Evolutionary conservation across 2,888 invertebrate species (phyloP).

Genomic region (Physocephala rufipes): DNA sequence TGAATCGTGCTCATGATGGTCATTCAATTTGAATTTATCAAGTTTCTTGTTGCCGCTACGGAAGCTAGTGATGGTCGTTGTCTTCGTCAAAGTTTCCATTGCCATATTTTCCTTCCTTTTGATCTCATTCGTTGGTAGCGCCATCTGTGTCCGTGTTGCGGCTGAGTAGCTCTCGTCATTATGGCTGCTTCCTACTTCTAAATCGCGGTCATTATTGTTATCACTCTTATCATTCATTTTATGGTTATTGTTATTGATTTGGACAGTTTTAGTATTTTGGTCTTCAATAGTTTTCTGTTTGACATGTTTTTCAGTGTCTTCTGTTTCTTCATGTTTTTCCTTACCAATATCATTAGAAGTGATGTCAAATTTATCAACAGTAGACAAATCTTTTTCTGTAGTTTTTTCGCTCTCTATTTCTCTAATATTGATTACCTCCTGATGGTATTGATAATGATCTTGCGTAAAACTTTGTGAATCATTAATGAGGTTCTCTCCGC

Average conservation of each 20-base stretch:
- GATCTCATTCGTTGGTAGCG: constrained; percentile 23
- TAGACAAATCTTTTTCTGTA: not conserved
- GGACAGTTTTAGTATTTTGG: constrained; percentile 4
- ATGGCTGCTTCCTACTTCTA: constrained; percentile 55
- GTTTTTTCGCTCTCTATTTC: too few relatives aligned
- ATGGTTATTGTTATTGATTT: constrained; percentile 26
- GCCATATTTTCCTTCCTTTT: constrained; percentile 23
- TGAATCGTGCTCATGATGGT: constrained; percentile 40
- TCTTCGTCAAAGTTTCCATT: constrained; percentile 26
- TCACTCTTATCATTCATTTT: constrained; percentile 39
- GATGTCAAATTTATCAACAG: not conserved
- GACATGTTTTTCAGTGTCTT: too few relatives aligned
- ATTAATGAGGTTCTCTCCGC: too few relatives aligned
- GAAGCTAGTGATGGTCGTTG: constrained; percentile 28
- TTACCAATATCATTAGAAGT: not conserved
- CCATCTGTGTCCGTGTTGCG: constrained; percentile 33
- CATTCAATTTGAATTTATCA: constrained; percentile 49
- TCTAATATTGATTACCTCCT: too few relatives aligned
- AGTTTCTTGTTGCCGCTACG: constrained; percentile 38
- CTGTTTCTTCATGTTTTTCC: not conserved
- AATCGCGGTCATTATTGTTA: constrained; percentile 60
- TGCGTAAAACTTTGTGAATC: too few relatives aligned
- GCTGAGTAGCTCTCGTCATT: constrained; percentile 49
- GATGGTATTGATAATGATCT: too few relatives aligned
- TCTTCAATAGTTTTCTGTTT: not conserved